Evolutionary conservation across 1,140 invertebrate species (phyloP).

Genomic region (Leucophenga varia): DNA sequence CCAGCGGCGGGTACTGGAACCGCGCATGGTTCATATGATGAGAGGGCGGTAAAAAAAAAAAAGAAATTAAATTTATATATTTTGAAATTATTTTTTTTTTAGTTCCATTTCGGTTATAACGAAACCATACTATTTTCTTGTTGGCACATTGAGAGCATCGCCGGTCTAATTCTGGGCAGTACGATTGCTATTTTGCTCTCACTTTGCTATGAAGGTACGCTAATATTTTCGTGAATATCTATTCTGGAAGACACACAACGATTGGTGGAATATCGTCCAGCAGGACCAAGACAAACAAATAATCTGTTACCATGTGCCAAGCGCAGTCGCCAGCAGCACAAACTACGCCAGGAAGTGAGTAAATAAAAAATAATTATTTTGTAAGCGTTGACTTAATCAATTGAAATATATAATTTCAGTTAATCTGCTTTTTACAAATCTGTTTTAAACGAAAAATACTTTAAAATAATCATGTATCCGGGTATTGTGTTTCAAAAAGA

Average conservation of each 20-base stretch:
- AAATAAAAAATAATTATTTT: no score
- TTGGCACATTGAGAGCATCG: slow-evolving; percentile 70
- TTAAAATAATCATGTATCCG: no score
- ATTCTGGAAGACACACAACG: slow-evolving; percentile 75
- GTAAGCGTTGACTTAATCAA: no score
- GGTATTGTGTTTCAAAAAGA: no score
- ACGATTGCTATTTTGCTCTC: slow-evolving; percentile 80
- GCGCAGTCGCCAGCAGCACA: slow-evolving; percentile 8
- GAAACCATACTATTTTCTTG: slow-evolving; percentile 75
- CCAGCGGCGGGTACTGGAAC: background rate
- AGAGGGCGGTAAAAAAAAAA: slow-evolving; percentile 21
- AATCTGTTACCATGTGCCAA: slow-evolving; percentile 8
- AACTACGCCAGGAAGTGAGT: slow-evolving; percentile 64
- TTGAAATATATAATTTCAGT: no score
- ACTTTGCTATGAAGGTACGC: slow-evolving; percentile 81
- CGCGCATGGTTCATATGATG: slow-evolving; percentile 21
- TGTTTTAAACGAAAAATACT: no score
- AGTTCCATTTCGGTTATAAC: slow-evolving; percentile 73
- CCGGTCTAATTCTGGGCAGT: slow-evolving; percentile 75
- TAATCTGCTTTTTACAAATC: no score
- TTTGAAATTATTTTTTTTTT: slow-evolving; percentile 60
- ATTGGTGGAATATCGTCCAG: slow-evolving; percentile 66
- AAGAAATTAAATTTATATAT: no score
- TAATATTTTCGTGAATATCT: slow-evolving; percentile 84
- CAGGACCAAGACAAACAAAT: slow-evolving; percentile 66